phyloP scores from a whole-genome alignment of 2,888 invertebrate species.

The Apodemia zela region DNA sequence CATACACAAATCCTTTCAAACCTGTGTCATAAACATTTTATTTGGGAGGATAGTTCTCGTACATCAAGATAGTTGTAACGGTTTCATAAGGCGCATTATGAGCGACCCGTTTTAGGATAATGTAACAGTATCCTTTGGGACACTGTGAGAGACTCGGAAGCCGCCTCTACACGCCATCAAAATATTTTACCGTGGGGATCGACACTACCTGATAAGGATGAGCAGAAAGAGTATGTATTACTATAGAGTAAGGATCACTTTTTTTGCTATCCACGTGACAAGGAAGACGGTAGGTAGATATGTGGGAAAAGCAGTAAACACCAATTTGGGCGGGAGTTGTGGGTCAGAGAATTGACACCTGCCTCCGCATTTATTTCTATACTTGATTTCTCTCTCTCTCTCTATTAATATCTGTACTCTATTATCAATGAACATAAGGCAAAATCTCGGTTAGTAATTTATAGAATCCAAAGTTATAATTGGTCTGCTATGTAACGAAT shows the following conservation, averaged over 20 bases:
- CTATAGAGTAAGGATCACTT: neutral
- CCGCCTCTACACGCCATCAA: slow-evolving; percentile 68
- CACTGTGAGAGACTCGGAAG: slow-evolving; percentile 41
- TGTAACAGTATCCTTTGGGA: slow-evolving; percentile 58
- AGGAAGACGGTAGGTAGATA: too few species aligned
- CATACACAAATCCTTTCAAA: neutral
- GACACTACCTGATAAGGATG: slow-evolving; percentile 70
- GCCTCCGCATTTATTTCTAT: too few species aligned
- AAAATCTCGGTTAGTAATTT: too few species aligned
- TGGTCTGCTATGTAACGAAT: too few species aligned
- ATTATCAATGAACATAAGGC: too few species aligned
- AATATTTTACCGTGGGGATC: slow-evolving; percentile 68
- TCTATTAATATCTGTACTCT: too few species aligned
- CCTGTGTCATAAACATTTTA: slow-evolving; percentile 14
- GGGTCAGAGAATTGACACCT: too few species aligned
- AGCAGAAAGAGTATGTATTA: neutral
- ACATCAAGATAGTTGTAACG: slow-evolving; percentile 46
- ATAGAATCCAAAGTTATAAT: too few species aligned
- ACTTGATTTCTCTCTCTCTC: too few species aligned
- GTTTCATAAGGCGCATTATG: slow-evolving; percentile 44
- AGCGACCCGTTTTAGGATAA: slow-evolving; percentile 51
- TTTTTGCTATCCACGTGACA: too few species aligned
- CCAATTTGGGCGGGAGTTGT: too few species aligned
- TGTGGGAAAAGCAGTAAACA: too few species aligned
- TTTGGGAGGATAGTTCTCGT: slow-evolving; percentile 4